Conservation (phyloP, 2,113 vertebrate genomes). For the Colius striatus region DNA sequence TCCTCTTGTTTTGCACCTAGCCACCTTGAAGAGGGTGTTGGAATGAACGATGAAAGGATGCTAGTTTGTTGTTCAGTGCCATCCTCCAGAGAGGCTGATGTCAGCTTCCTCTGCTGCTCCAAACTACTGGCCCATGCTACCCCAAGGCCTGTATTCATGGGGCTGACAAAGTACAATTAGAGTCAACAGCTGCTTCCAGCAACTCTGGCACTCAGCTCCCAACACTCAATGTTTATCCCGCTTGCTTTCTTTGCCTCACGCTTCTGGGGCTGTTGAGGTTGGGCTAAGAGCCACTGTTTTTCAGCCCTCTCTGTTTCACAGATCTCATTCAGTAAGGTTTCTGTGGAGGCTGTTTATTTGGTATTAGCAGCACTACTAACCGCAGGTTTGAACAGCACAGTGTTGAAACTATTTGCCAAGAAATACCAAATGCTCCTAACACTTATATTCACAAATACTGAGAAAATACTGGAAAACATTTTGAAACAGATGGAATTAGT, state of each 20-base stretch:
- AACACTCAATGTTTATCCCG: not conserved
- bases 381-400: not conserved
- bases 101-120: not conserved
- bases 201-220: not conserved
- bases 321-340: not conserved
- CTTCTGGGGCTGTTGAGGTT: not conserved
- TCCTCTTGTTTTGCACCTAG: not conserved
- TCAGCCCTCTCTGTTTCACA: not conserved
- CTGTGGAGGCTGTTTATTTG: not conserved
- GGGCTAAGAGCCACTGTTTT: slow-evolving; percentile 22
- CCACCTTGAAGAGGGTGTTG: rapidly evolving
- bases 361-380: not conserved
- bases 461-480: not conserved
- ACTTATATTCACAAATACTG: not conserved
- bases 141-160: rapidly evolving
- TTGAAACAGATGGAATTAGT: not conserved
- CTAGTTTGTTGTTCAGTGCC: not conserved
- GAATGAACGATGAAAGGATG: not conserved
- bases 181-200: not conserved
- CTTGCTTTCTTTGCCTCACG: not conserved
- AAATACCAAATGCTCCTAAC: not conserved
- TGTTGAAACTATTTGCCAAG: not conserved
- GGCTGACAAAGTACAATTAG: not conserved
- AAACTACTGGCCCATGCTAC: not conserved
- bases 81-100: not conserved